Percentiles rank a stretch among this genome's conserved stretches.
phyloP scores from a whole-genome alignment of 2,888 invertebrate species.

The Calameuta pallipes region DNA sequence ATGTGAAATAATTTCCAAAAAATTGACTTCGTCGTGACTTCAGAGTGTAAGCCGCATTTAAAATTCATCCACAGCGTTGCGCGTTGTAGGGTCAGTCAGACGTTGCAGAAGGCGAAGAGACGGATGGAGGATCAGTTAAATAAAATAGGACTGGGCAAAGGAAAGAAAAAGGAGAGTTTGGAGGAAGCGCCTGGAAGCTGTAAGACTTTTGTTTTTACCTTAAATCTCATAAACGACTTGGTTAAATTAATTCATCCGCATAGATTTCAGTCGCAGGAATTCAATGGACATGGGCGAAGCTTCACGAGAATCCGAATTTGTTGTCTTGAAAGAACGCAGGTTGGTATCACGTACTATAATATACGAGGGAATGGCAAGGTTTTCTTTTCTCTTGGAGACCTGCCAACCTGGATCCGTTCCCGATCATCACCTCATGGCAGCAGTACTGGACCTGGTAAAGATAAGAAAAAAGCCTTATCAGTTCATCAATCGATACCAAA shows the following conservation, averaged over 20 bases:
- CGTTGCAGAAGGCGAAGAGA: constrained; percentile 84
- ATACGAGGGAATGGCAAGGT: constrained; percentile 88
- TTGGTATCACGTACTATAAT: constrained; percentile 83
- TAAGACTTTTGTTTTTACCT: constrained; percentile 56
- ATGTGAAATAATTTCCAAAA: constrained; percentile 7
- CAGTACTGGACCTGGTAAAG: constrained; percentile 90
- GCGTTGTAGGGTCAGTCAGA: constrained; percentile 71
- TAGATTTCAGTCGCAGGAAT: constrained; percentile 82
- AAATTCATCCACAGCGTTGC: not conserved
- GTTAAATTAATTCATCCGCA: constrained; percentile 27
- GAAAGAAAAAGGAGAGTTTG: constrained; percentile 88
- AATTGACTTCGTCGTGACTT: not conserved
- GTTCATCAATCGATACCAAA: not conserved
- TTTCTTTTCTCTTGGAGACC: constrained; percentile 93
- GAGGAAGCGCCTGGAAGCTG: constrained; percentile 86
- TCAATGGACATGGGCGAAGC: constrained; percentile 85
- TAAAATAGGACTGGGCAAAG: constrained; percentile 83
- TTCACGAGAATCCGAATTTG: constrained; percentile 87
- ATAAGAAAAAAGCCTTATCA: constrained; percentile 3
- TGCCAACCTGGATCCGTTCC: constrained; percentile 97
- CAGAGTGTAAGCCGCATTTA: not conserved
- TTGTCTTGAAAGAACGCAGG: constrained; percentile 87
- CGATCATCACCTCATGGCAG: constrained; percentile 95
- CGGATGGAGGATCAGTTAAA: constrained; percentile 91
- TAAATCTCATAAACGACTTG: not conserved